Evolutionary conservation across 2,797 vertebrate species (phyloP), one percentile per base, ranked within the genome.

Genomic region (Emys orbicularis): DNA sequence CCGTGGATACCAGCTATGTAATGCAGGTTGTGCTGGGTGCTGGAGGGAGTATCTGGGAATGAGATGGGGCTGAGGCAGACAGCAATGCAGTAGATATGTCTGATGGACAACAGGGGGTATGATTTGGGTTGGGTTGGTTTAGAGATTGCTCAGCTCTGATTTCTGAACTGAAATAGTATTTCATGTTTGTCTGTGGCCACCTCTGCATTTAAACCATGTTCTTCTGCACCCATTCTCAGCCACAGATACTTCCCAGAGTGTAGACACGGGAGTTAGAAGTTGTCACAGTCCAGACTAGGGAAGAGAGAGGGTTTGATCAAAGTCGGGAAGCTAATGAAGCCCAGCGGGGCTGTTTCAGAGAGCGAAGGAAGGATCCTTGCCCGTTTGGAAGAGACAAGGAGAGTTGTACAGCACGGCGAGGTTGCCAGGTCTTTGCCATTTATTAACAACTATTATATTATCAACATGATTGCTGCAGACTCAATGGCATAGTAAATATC

Each of bases 61-160:
- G 0, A 92, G 50, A 49, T 47, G 10, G 1, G 2, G 0, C 2
- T 88, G 79, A 77, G 87, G 87, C 72, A 94, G 86, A 9, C 47
- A 72, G 41, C 65, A 56, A 23, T 16, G 53, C 1, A 0, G 57
- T 34, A 31, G 86, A 81, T 2, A 1, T 1, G 25, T 8, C 25
- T 76, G 72, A 29, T 47, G 41, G 41, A 76, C 41, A 76, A 16
- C 41, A 44, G 72, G 41, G 44, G 72, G 2, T 25, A 76, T 37
- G 84, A 77, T 54, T 93, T 76, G 83, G 88, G 49, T 84, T 92
- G 86, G 34, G 47, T 50, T 47, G 77, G 34, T 83, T 95, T 57
- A 21, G 53, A 83, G 47, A 61, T 61, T 11, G 53, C 84, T 56
- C 76, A 37, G 56, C 49, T 89, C 65, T 41, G 11, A 91, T 86